A percentile compares a stretch with the other conserved stretches of the same genome.
Evolutionary conservation across 2,113 vertebrate genomes (phyloP).

Genomic region (Clarias magur): DNA sequence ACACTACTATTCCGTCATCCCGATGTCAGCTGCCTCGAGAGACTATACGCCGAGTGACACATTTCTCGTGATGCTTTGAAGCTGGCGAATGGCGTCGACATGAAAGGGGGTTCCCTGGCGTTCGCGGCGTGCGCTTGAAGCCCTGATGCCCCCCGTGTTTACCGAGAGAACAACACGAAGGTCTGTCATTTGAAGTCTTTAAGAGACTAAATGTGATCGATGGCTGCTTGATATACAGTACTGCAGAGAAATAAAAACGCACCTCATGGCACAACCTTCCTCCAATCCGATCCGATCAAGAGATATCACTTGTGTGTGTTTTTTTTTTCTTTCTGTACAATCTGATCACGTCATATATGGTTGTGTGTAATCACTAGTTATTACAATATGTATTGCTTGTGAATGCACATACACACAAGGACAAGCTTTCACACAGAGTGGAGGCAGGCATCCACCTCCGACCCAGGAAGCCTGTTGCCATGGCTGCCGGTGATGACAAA

Average conservation of each 20-base stretch:
- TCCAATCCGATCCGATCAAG: neutral
- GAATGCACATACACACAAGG: constrained; percentile 2
- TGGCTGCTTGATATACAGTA: neutral
- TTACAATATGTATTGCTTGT: neutral
- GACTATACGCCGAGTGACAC: neutral
- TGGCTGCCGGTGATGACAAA: constrained; percentile 34
- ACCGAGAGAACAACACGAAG: constrained; percentile 3
- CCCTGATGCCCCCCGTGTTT: constrained; percentile 24
- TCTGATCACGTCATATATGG: neutral
- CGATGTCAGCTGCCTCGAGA: neutral
- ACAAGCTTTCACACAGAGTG: neutral
- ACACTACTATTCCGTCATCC: neutral
- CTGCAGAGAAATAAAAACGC: neutral
- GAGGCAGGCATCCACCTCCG: constrained; percentile 17
- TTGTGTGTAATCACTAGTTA: constrained; percentile 6
- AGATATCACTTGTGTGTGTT: neutral
- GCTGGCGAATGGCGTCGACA: constrained; percentile 47
- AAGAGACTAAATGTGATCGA: neutral
- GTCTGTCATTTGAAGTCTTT: neutral
- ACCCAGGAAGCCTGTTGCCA: constrained; percentile 49
- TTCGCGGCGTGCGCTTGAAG: constrained; percentile 34
- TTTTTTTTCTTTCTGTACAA: neutral
- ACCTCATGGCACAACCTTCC: neutral
- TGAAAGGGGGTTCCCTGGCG: constrained; percentile 51
- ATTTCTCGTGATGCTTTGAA: constrained; percentile 54